Conservation (phyloP, 2,113 vertebrate genomes). For the Jaculus jaculus region DNA sequence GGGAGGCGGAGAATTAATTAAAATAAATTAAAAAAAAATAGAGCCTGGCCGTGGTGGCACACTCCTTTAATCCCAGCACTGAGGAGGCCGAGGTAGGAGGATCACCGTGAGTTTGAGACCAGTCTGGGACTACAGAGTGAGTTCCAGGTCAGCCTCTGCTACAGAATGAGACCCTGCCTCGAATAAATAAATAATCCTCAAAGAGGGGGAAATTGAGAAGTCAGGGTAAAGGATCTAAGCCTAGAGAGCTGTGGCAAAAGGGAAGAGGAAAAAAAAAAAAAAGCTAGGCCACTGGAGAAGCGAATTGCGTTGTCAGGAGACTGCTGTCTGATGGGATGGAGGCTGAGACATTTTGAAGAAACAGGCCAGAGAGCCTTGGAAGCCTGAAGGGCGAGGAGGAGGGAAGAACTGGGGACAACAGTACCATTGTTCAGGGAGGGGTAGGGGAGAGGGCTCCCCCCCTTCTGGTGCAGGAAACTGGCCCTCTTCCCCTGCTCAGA, state of each 20-base stretch:
- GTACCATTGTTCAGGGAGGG: conserved; percentile 56
- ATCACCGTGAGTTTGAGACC: background rate
- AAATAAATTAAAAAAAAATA: no score
- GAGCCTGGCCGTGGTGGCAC: background rate
- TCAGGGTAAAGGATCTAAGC: no score
- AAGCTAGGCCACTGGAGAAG: fast-evolving
- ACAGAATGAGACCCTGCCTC: background rate
- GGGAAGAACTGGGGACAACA: conserved; percentile 54
- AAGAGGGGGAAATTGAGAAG: background rate
- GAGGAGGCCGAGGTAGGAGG: background rate
- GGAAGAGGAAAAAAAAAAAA: background rate
- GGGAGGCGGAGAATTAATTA: no score
- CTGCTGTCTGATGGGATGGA: background rate
- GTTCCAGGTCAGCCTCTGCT: background rate
- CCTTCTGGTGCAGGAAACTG: conserved; percentile 67
- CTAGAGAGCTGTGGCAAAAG: background rate
- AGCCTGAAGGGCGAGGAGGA: conserved; percentile 10
- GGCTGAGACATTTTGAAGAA: background rate
- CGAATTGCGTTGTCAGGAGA: background rate
- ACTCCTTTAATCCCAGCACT: no score
- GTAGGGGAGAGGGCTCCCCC: conserved; percentile 4
- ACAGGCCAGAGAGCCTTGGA: background rate
- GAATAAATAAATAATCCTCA: background rate
- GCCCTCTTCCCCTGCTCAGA: conserved; percentile 61
- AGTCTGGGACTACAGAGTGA: background rate